Evolutionary conservation across 2,797 vertebrate species (phyloP).

Genomic region (Chloroceryle amazona): DNA sequence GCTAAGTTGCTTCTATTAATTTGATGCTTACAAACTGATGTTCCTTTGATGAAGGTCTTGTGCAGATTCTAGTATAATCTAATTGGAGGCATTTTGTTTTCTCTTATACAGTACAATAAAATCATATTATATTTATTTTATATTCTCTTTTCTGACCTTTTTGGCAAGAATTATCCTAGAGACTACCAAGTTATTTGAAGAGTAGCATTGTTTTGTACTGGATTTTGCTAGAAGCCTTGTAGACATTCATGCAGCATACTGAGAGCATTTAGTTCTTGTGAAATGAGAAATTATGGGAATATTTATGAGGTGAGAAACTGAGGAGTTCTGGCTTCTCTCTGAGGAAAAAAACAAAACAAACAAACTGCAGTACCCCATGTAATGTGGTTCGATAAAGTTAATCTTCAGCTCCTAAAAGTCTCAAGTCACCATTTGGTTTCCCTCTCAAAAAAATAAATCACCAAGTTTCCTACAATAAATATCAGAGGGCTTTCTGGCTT

Average conservation of each 20-base stretch:
- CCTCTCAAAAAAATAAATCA: background rate
- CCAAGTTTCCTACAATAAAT: background rate
- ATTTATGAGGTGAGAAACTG: background rate
- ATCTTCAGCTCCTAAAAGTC: background rate
- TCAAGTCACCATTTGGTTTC: background rate
- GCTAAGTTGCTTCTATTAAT: background rate
- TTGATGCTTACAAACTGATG: background rate
- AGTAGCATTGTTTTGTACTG: background rate
- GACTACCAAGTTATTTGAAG: background rate
- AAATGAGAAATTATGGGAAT: background rate
- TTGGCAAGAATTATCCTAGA: background rate
- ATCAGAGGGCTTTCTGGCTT: background rate
- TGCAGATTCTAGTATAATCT: background rate
- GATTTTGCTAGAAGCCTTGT: background rate
- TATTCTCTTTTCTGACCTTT: background rate
- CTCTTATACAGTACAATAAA: background rate
- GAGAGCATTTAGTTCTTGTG: background rate
- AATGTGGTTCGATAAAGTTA: background rate
- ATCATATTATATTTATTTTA: background rate
- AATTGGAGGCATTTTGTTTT: background rate
- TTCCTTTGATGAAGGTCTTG: background rate
- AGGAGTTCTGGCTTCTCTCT: background rate
- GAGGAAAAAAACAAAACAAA: too few relatives aligned
- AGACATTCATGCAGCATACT: fast-evolving
- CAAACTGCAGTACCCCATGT: background rate